These are phyloP conservation scores for Tetranychus urticae DNA, from an alignment of 1,140 invertebrate genomes.

Conservation along the genomic window DNA sequence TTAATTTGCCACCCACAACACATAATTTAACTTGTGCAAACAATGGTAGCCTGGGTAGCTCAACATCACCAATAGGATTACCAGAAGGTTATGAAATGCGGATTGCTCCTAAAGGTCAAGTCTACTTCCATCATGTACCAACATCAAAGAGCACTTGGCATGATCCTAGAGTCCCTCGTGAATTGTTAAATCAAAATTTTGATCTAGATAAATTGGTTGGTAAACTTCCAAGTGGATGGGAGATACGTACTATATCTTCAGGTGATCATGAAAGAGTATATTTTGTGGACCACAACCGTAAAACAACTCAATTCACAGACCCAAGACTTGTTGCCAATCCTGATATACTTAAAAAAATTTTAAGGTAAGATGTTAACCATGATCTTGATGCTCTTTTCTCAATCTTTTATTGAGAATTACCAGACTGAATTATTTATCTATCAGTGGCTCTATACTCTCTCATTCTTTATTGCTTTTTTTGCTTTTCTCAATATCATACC, in stretches of 20 bases:
- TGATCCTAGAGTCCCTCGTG: slow-evolving; percentile 25
- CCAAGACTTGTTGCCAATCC: slow-evolving; percentile 22
- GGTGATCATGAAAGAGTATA: slow-evolving; percentile 54
- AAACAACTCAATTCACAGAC: slow-evolving; percentile 88
- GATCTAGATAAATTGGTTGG: slow-evolving; percentile 31
- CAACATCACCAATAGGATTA: slow-evolving; percentile 30
- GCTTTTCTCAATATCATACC: too few relatives aligned
- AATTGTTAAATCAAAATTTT: slow-evolving; percentile 27
- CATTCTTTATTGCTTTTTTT: too few relatives aligned
- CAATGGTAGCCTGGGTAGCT: not conserved
- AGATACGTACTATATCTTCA: slow-evolving; percentile 63
- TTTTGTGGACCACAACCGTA: slow-evolving; percentile 88
- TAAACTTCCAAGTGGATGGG: slow-evolving; percentile 78
- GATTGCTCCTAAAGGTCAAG: slow-evolving; percentile 83
- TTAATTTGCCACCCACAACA: not conserved
- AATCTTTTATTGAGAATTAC: too few relatives aligned
- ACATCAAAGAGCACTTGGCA: slow-evolving; percentile 87
- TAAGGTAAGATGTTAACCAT: too few relatives aligned
- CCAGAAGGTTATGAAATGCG: slow-evolving; percentile 78
- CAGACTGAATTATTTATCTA: too few relatives aligned
- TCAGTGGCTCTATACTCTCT: too few relatives aligned
- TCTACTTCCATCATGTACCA: slow-evolving; percentile 79
- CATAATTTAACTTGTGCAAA: not conserved
- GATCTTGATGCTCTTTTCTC: too few relatives aligned
- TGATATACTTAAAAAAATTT: slow-evolving; percentile 8